Evolutionary conservation across 2,113 vertebrate genomes (phyloP).

Genomic region (Platichthys flesus): DNA sequence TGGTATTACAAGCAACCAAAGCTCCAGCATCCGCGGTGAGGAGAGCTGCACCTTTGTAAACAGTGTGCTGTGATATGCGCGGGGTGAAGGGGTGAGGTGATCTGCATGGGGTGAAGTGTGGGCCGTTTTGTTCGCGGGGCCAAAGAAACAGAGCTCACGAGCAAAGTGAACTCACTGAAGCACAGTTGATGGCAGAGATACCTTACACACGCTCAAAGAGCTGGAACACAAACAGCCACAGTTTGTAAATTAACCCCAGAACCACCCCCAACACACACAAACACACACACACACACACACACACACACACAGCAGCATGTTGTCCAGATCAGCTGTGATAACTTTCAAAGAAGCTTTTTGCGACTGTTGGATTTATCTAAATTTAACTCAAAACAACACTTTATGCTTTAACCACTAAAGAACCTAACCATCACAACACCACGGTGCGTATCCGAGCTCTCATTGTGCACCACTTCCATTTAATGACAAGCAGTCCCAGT

Average conservation of each 20-base stretch:
- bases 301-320: constrained; percentile 1
- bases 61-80: constrained; percentile 55
- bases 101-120: constrained; percentile 68
- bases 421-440: neutral
- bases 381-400: neutral
- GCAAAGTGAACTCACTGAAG: constrained; percentile 63
- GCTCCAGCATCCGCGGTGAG: constrained; percentile 1
- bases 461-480: constrained; percentile 29
- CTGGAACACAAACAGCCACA: constrained; percentile 78
- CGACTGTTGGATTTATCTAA: neutral
- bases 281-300: neutral
- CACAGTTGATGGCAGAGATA: constrained; percentile 75
- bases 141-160: constrained; percentile 56
- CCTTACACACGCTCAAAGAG: constrained; percentile 72
- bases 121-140: constrained; percentile 69
- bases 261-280: constrained; percentile 7
- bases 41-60: constrained; percentile 65
- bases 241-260: constrained; percentile 73
- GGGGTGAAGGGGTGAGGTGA: constrained; percentile 64
- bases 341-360: neutral
- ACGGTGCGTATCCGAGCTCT: constrained; percentile 14
- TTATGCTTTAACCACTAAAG: neutral
- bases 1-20: constrained; percentile 13
- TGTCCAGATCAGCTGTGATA: constrained; percentile 12
- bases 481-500: constrained; percentile 42